Conservation (phyloP, 2,888 invertebrate species). For the Apoda limacodes region DNA sequence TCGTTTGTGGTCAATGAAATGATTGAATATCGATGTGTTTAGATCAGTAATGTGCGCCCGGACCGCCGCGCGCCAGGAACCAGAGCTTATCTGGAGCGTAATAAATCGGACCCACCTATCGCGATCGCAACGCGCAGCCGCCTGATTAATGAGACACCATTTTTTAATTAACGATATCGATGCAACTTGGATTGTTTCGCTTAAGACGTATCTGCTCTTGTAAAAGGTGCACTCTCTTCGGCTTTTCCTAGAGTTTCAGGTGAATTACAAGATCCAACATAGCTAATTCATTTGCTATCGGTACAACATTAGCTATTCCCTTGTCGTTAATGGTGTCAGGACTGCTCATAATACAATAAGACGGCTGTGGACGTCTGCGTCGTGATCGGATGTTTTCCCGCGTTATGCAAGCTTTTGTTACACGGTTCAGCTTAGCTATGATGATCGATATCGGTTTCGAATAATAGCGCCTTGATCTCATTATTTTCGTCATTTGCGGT, state of each 20-base stretch:
- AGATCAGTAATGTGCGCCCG: not conserved
- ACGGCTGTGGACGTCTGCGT: constrained; percentile 31
- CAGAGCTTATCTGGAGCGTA: constrained; percentile 42
- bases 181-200: constrained; percentile 30
- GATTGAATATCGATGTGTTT: constrained; percentile 31
- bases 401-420: constrained; percentile 41
- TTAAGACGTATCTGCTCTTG: constrained; percentile 13
- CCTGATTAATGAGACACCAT: constrained; percentile 46
- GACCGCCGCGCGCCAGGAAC: constrained; percentile 22
- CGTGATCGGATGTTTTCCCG: constrained; percentile 45
- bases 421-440: constrained; percentile 32
- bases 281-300: constrained; percentile 46
- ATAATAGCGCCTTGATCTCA: constrained; percentile 34
- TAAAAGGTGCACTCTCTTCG: constrained; percentile 3
- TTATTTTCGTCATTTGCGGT: constrained; percentile 41
- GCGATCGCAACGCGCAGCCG: constrained; percentile 34
- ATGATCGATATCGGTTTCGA: constrained; percentile 39
- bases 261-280: constrained; percentile 19
- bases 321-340: constrained; percentile 29
- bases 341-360: not conserved
- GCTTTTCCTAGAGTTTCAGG: not conserved
- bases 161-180: constrained; percentile 47
- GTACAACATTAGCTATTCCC: constrained; percentile 33
- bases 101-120: constrained; percentile 43
- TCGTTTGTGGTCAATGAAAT: constrained; percentile 30